Conservation (phyloP, 2,113 vertebrate species). For the Thinocorus orbignyianus region DNA sequence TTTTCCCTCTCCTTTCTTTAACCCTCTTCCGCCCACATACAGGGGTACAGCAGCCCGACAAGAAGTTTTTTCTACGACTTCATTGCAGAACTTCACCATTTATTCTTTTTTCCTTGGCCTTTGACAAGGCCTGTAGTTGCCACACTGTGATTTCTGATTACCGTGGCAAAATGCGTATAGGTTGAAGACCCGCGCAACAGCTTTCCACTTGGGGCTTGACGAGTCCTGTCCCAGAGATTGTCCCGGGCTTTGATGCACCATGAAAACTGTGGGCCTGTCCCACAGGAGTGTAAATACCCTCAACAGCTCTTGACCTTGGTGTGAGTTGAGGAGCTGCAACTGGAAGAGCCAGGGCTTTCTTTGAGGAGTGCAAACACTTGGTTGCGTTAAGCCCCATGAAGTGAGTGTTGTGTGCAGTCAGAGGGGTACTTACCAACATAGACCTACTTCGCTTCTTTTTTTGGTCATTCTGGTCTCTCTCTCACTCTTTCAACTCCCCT, state of each 20-base stretch:
- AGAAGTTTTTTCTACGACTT: not conserved
- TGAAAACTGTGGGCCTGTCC: not conserved
- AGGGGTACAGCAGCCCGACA: not conserved
- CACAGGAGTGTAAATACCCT: not conserved
- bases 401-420: rapidly evolving
- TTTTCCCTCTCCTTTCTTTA: not conserved
- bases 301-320: constrained; percentile 38
- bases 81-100: not conserved
- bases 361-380: not conserved
- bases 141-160: not conserved
- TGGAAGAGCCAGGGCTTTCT: not conserved
- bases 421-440: not conserved
- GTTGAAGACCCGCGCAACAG: not conserved
- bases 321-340: not conserved
- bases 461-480: not conserved
- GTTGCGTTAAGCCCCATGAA: not conserved
- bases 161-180: not conserved
- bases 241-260: rapidly evolving
- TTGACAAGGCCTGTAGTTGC: not conserved
- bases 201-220: not conserved
- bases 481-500: not conserved
- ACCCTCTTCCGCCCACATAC: not conserved
- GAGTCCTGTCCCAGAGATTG: not conserved
- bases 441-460: constrained; percentile 2
- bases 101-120: not conserved